These are phyloP conservation scores for Heliconius cydno DNA, from an alignment of 2,888 invertebrate genomes.

Conservation along the genomic window DNA sequence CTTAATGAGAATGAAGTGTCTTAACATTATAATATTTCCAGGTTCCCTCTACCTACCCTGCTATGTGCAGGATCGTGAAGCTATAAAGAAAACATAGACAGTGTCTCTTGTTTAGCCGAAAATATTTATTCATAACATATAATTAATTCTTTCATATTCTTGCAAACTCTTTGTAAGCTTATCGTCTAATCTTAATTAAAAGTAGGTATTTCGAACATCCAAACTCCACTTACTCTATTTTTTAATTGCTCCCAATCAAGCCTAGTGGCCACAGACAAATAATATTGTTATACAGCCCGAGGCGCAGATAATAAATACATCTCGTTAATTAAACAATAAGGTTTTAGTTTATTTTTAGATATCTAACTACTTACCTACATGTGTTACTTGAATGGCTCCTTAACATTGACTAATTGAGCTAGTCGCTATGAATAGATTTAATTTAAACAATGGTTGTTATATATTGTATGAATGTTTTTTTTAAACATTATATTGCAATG, in stretches of 20 bases:
- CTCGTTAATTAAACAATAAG: slow-evolving; percentile 32
- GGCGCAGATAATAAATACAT: slow-evolving; percentile 31
- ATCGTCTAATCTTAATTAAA: background rate
- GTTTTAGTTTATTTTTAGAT: slow-evolving; percentile 35
- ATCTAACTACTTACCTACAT: slow-evolving; percentile 10
- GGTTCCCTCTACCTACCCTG: background rate
- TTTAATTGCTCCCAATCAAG: slow-evolving; percentile 34
- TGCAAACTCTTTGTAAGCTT: background rate
- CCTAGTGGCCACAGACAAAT: background rate
- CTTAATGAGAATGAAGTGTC: background rate
- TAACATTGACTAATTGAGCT: slow-evolving; percentile 13
- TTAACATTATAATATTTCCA: background rate
- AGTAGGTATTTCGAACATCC: background rate
- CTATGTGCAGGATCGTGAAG: background rate
- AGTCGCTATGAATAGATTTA: slow-evolving; percentile 15
- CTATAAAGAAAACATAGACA: no score
- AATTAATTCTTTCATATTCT: background rate
- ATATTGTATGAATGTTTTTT: background rate
- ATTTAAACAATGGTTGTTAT: slow-evolving; percentile 7
- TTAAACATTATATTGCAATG: background rate
- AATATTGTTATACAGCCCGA: slow-evolving; percentile 14
- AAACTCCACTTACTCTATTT: slow-evolving; percentile 22
- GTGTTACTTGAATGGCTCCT: slow-evolving; percentile 7
- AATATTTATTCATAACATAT: no score
- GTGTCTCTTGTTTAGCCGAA: no score